These are phyloP conservation scores for Dilophus febrilis DNA, from an alignment of 2,888 invertebrate genomes.

Conservation along the genomic window DNA sequence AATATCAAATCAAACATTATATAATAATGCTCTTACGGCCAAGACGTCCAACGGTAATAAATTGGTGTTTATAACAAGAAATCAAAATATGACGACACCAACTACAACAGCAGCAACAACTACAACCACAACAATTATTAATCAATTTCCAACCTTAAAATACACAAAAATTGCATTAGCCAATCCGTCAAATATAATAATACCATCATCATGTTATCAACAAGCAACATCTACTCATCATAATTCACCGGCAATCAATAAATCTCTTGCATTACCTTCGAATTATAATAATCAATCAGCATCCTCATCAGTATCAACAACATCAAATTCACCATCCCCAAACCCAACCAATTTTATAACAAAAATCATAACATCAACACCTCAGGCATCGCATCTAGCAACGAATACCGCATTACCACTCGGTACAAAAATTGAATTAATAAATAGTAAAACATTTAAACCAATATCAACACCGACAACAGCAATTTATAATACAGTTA, in stretches of 20 bases:
- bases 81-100: slow-evolving; percentile 23
- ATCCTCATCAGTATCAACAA: not conserved
- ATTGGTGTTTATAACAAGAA: slow-evolving; percentile 27
- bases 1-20: not conserved
- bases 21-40: too few species aligned
- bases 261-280: too few species aligned
- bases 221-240: too few species aligned
- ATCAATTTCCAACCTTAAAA: slow-evolving; percentile 15
- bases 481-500: slow-evolving; percentile 2
- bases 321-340: too few species aligned
- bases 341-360: too few species aligned
- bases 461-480: slow-evolving; percentile 15
- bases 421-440: slow-evolving; percentile 4
- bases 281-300: too few species aligned
- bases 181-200: slow-evolving; percentile 12
- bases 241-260: too few species aligned
- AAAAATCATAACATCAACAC: not conserved
- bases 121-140: slow-evolving; percentile 7
- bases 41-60: slow-evolving; percentile 19
- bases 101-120: slow-evolving; percentile 17
- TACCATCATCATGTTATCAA: too few species aligned
- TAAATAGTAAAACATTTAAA: slow-evolving; percentile 3
- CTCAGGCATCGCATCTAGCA: not conserved
- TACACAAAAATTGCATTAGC: slow-evolving; percentile 21
- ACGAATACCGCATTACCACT: not conserved